Conservation (phyloP, 1,140 invertebrate genomes). For the Sipha flava region DNA sequence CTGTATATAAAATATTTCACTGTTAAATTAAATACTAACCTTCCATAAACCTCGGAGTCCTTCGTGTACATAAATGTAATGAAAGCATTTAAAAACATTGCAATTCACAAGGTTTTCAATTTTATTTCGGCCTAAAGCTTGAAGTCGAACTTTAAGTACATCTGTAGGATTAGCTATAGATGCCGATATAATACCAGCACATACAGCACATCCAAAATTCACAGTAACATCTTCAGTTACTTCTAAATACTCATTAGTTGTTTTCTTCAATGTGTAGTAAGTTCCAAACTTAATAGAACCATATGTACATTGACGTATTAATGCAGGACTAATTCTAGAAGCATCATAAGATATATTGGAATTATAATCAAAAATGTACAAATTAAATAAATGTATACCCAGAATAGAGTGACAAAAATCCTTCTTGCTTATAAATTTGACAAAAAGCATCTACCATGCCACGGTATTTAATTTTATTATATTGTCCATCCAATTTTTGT, state of each 20-base stretch:
- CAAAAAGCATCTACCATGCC: conserved; percentile 86
- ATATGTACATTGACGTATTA: conserved; percentile 86
- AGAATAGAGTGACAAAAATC: conserved; percentile 66
- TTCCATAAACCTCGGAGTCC: conserved; percentile 78
- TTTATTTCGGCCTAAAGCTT: conserved; percentile 51
- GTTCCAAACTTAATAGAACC: conserved; percentile 95
- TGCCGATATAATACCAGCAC: conserved; percentile 78
- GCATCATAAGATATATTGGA: no score
- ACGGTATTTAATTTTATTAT: conserved; percentile 69
- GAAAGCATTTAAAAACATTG: conserved; percentile 53
- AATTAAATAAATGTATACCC: conserved; percentile 53
- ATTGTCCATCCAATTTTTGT: conserved; percentile 68
- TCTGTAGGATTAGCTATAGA: conserved; percentile 97
- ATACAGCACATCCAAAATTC: conserved; percentile 76
- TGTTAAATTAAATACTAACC: conserved; percentile 50
- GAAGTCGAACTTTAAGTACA: conserved; percentile 95
- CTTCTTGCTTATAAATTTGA: conserved; percentile 74
- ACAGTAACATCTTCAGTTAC: conserved; percentile 61
- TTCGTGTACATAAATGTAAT: conserved; percentile 67
- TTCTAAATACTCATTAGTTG: conserved; percentile 50
- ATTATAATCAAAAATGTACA: background rate
- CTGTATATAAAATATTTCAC: no score
- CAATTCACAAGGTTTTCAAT: conserved; percentile 41
- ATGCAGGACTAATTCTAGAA: conserved; percentile 79
- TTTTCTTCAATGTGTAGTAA: conserved; percentile 81